Evolutionary conservation across 2,113 vertebrate species (phyloP).

Genomic region (Xenus cinereus): DNA sequence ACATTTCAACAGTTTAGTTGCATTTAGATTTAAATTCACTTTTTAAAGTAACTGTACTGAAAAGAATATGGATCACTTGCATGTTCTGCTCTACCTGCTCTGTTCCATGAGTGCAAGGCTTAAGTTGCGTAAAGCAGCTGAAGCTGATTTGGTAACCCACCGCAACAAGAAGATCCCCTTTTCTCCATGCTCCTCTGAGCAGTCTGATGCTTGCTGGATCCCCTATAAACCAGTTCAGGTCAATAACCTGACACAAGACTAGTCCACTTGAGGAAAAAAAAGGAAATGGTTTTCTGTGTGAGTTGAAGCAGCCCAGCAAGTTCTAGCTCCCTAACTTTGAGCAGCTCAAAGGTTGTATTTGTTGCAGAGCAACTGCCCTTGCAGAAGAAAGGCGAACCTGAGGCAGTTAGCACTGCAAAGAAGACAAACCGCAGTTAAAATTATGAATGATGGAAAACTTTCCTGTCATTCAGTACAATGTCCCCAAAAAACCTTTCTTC

Average conservation of each 20-base stretch:
- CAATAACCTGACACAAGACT: background rate
- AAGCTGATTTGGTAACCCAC: background rate
- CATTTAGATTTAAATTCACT: background rate
- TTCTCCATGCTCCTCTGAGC: background rate
- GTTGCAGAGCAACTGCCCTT: background rate
- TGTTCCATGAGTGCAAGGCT: background rate
- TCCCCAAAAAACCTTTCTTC: background rate
- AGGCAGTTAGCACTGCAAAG: background rate
- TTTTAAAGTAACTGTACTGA: background rate
- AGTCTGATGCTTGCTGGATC: background rate
- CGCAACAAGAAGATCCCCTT: background rate
- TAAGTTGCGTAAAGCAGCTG: background rate
- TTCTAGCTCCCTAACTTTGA: background rate
- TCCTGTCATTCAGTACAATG: background rate
- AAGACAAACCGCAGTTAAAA: background rate
- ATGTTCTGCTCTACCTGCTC: background rate
- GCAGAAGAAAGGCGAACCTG: background rate
- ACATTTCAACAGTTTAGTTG: background rate
- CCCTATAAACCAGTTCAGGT: background rate
- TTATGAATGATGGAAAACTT: background rate
- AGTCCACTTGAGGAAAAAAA: background rate
- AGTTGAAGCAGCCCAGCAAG: background rate
- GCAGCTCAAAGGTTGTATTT: background rate
- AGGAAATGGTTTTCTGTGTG: background rate
- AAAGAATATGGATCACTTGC: background rate